Evolutionary conservation across 2,113 vertebrate species (phyloP), one percentile per base, ranked within the genome.

Genomic region (Sylvia atricapilla): DNA sequence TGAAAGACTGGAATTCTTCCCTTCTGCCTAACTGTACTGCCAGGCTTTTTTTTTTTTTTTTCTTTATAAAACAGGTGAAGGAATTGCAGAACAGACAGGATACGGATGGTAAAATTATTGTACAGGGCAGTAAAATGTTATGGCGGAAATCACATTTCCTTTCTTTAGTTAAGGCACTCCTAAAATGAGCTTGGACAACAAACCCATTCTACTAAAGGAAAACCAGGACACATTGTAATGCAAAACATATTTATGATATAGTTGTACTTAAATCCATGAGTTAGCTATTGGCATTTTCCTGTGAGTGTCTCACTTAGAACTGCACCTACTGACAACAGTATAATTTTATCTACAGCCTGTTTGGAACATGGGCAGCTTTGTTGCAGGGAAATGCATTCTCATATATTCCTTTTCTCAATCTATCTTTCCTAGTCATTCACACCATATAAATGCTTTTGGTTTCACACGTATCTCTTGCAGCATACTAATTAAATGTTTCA

Each of bases 401-500:
- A 47, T 59, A 22, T 19, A 52, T 73, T 86, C 20, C 53, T 84
- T 70, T 87, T 60, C 23, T 89, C 39, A 11, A n/a, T 25, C 37
- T 24, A 64, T 78, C 80, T 66, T 35, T 68, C 68, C 66, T 49
- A 82, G 81, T 90, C 92, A 91, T 70, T 74, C 55, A 81, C 41
- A 35, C 47, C 55, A 28, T 82, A 89, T 83, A 79, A 93, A 92
- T 87, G 92, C 78, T 91, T 92, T 94, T 74, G 84, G 87, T 93
- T 97, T 95, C 81, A 95, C 76, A 53, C 0, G 3, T 56, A 77
- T 90, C 94, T 95, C 96, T 83, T 82, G 85, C 84, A 95, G 97
- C 96, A 97, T 96, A 93, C 93, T 98, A 97, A 97, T 98, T 96
- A 98, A 97, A 97, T 94, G 91, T 97, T 98, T 96, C 96, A 93